Conservation (phyloP, 2,797 vertebrate genomes). For the Eulemur rubriventer region DNA sequence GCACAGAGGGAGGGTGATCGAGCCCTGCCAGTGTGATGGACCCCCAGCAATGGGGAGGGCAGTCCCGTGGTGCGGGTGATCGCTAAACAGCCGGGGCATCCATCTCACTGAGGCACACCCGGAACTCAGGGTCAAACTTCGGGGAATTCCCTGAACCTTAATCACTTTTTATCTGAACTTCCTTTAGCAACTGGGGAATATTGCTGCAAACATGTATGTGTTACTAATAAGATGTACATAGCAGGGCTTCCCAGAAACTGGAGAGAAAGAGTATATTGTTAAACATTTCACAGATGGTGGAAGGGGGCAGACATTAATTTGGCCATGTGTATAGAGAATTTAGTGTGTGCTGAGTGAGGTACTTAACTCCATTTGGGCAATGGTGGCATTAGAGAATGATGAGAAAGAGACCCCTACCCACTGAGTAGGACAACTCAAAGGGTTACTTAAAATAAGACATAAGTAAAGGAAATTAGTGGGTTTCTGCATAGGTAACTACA, state of each 20-base stretch:
- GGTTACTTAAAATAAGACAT: not conserved
- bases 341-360: not conserved
- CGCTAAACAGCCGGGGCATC: not conserved
- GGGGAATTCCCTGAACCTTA: not conserved
- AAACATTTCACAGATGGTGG: not conserved
- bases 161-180: not conserved
- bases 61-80: too few relatives aligned
- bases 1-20: not conserved
- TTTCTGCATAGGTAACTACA: not conserved
- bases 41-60: not conserved
- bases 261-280: not conserved
- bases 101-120: not conserved
- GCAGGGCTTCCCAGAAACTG: not conserved
- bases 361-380: not conserved
- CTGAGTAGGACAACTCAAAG: too few relatives aligned
- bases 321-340: not conserved
- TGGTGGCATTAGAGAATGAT: not conserved
- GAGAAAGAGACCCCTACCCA: not conserved
- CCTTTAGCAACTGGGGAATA: not conserved
- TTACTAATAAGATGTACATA: not conserved
- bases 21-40: not conserved
- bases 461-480: not conserved
- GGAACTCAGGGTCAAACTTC: not conserved
- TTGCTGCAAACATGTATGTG: not conserved
- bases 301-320: not conserved